phyloP scores from a whole-genome alignment of 2,888 invertebrate genomes.

The Oegoconia quadripuncta region DNA sequence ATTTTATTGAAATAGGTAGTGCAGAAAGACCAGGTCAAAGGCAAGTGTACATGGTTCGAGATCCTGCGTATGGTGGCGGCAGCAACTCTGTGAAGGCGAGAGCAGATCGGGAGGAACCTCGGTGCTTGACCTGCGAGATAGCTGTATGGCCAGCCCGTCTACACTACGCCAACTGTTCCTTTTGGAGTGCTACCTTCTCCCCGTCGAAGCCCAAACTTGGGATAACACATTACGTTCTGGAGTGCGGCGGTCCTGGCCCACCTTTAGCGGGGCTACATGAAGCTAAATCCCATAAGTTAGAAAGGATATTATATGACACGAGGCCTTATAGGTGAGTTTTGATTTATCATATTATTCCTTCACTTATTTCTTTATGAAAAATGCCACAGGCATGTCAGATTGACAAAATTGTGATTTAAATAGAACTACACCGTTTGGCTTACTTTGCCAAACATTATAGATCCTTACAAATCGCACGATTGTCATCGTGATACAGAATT shows the following conservation, averaged over 20 bases:
- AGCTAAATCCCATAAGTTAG: constrained; percentile 86
- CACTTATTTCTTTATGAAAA: too few relatives aligned
- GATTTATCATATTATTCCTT: too few relatives aligned
- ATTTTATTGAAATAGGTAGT: constrained; percentile 76
- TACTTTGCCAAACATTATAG: too few relatives aligned
- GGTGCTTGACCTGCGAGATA: constrained; percentile 93
- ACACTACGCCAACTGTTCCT: constrained; percentile 92
- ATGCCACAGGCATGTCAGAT: too few relatives aligned
- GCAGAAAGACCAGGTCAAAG: constrained; percentile 91
- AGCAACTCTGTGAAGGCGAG: constrained; percentile 69
- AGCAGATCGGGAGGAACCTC: constrained; percentile 83
- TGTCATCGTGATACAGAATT: too few relatives aligned
- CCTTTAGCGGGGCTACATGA: constrained; percentile 90
- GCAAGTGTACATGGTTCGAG: constrained; percentile 92
- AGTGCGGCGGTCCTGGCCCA: constrained; percentile 95
- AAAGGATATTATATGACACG: constrained; percentile 88
- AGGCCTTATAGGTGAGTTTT: constrained; percentile 78
- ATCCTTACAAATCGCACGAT: too few relatives aligned
- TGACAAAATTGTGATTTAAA: too few relatives aligned
- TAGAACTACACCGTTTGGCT: too few relatives aligned
- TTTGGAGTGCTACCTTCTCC: constrained; percentile 88
- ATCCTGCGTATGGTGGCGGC: constrained; percentile 82
- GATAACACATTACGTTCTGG: constrained; percentile 85
- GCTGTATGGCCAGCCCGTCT: constrained; percentile 88
- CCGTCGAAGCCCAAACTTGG: constrained; percentile 67